Evolutionary conservation across 2,888 invertebrate species (phyloP), one percentile per base, ranked within the genome.

Genomic region (Dicranocentrus wangi): DNA sequence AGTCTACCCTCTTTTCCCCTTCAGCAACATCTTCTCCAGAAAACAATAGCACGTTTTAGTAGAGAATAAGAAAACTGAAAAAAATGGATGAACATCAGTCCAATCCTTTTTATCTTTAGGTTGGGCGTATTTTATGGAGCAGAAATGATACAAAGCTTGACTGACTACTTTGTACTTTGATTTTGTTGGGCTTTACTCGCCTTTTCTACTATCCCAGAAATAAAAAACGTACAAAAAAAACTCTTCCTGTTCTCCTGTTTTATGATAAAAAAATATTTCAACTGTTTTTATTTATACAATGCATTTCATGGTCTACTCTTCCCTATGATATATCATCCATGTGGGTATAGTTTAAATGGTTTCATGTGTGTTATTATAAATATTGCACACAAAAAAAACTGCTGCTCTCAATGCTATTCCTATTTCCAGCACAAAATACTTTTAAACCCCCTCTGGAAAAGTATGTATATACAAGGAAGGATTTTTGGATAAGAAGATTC

Each of bases 81-180:
- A 51, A 51, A 51, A 17, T 32, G 3, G 32, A 32, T 7, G 19
- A 32, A 27, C 61, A 61, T 60, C 58, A 60, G 27, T 60, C 23
- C 58, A 25, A 23, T 60, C 27, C 25, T 60, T 23, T 23, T 23
- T 27, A n/a, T n/a, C 1, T 15, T 19, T 51, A 51, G 51, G 8
- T 27, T 63, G 51, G 71, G 68, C 63, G 71, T 73, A 83, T 66
- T 84, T 83, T 84, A 84, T 84, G 82, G 80, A 82, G 84, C 84
- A 84, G 84, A 84, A 84, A 82, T 77, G 83, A 84, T 83, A 83
- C n/a, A 25, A 28, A 27, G 17, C 51, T n/a, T 43, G n/a, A 43
- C n/a, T 32, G 32, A 32, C 32, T 32, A 51, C 51, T 51, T 51
- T 51, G 51, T 17, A 17, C 10, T 32, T 32, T 32, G 5, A 3